Evolutionary conservation across 2,888 invertebrate genomes (phyloP).

Genomic region (Uloborus plumipes): DNA sequence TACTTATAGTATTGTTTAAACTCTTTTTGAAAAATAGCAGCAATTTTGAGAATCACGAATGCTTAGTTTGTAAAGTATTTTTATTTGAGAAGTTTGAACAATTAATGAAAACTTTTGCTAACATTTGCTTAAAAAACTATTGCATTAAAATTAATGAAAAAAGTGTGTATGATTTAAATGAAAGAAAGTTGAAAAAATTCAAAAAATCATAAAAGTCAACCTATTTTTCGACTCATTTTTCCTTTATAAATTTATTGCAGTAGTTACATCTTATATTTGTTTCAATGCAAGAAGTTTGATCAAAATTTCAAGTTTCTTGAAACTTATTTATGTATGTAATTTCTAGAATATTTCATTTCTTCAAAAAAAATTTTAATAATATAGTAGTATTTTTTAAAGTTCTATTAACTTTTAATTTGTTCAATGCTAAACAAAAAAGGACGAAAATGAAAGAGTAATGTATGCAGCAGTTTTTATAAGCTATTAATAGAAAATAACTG

Average conservation of each 20-base stretch:
- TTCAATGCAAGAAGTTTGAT: neutral
- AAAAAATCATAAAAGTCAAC: neutral
- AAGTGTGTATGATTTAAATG: too few relatives aligned
- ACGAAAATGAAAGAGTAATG: too few relatives aligned
- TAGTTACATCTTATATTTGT: neutral
- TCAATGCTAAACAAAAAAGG: too few relatives aligned
- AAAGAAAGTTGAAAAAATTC: constrained; percentile 3
- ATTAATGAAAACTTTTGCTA: neutral
- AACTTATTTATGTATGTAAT: too few relatives aligned
- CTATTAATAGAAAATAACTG: too few relatives aligned
- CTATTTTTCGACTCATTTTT: neutral
- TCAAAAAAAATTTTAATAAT: too few relatives aligned
- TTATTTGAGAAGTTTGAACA: neutral
- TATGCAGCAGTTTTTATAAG: too few relatives aligned
- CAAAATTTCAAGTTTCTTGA: too few relatives aligned
- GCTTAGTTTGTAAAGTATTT: neutral
- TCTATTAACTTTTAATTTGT: too few relatives aligned
- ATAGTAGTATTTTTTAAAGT: too few relatives aligned
- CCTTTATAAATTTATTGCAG: neutral
- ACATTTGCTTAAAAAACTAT: constrained; percentile 3
- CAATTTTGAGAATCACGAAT: neutral
- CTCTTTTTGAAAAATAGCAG: neutral
- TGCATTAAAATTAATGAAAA: neutral
- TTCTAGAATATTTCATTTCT: too few relatives aligned
- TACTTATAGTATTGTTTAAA: neutral